A percentile compares a stretch with the other conserved stretches of the same genome.
Evolutionary conservation across 2,113 vertebrate species (phyloP).

Genomic region (Epinephelus fuscoguttatus): DNA sequence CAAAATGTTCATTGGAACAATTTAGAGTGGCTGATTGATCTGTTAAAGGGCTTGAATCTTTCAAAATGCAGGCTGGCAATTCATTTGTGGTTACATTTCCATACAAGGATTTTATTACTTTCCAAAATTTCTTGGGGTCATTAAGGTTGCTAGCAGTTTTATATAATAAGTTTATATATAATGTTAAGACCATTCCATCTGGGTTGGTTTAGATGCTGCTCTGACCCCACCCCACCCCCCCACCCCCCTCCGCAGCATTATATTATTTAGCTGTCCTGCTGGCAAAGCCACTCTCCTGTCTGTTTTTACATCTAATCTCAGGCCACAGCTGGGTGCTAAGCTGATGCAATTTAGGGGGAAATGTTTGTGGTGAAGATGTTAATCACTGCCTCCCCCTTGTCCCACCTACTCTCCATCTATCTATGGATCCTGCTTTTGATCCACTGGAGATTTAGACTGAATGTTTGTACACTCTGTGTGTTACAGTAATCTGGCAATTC

Average conservation of each 20-base stretch:
- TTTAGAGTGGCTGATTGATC: too few relatives aligned
- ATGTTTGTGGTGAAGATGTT: constrained; percentile 43
- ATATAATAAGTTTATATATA: too few relatives aligned
- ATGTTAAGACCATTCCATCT: not conserved
- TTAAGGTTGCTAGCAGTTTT: too few relatives aligned
- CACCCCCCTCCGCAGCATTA: not conserved
- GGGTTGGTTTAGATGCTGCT: constrained; percentile 1
- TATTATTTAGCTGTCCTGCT: constrained; percentile 42
- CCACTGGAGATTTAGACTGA: constrained; percentile 9
- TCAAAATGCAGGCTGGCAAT: too few relatives aligned
- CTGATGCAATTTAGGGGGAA: constrained; percentile 49
- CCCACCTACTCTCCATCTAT: constrained; percentile 9
- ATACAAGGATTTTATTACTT: too few relatives aligned
- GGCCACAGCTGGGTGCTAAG: constrained; percentile 50
- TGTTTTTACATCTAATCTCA: constrained; percentile 64
- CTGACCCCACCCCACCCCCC: not conserved
- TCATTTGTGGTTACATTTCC: too few relatives aligned
- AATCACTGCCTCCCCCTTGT: constrained; percentile 36
- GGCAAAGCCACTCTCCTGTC: constrained; percentile 30
- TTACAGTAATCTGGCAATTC: not conserved
- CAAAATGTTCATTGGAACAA: too few relatives aligned
- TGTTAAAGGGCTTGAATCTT: too few relatives aligned
- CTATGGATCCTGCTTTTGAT: constrained; percentile 32
- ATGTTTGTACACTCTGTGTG: constrained; percentile 5
- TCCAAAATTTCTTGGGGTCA: too few relatives aligned